Conservation (phyloP, 2,888 invertebrate species). For the Seira sanloemensis region DNA sequence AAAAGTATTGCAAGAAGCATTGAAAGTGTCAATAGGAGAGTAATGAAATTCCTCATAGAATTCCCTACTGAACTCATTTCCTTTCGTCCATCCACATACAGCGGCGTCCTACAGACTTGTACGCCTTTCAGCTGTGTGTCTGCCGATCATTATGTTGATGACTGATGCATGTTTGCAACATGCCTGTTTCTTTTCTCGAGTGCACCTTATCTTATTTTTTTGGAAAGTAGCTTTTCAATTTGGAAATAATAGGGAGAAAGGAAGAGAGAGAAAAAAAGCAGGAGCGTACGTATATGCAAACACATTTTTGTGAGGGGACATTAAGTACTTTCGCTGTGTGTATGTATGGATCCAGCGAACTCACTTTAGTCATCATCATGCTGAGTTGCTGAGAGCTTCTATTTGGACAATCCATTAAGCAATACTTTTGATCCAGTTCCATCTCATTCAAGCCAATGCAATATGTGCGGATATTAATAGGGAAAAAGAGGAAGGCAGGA, state of each 20-base stretch:
- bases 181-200: not conserved
- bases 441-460: not conserved
- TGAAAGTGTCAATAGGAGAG: not conserved
- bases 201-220: not conserved
- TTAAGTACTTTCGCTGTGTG: not conserved
- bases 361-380: not conserved
- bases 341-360: not conserved
- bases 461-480: not conserved
- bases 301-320: not conserved
- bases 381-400: not conserved
- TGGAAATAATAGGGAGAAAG: not conserved
- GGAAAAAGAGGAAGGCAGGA: not conserved
- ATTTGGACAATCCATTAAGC: slow-evolving; percentile 7
- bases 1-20: not conserved
- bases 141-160: not conserved
- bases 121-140: not conserved
- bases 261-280: not conserved
- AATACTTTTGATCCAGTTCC: slow-evolving; percentile 12
- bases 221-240: not conserved
- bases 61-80: not conserved
- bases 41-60: not conserved
- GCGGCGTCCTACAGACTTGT: too few relatives aligned
- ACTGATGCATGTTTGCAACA: not conserved
- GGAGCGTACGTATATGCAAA: not conserved
- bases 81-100: too few relatives aligned